phyloP scores from a whole-genome alignment of 2,113 vertebrate genomes.

The Aegithalos caudatus region DNA sequence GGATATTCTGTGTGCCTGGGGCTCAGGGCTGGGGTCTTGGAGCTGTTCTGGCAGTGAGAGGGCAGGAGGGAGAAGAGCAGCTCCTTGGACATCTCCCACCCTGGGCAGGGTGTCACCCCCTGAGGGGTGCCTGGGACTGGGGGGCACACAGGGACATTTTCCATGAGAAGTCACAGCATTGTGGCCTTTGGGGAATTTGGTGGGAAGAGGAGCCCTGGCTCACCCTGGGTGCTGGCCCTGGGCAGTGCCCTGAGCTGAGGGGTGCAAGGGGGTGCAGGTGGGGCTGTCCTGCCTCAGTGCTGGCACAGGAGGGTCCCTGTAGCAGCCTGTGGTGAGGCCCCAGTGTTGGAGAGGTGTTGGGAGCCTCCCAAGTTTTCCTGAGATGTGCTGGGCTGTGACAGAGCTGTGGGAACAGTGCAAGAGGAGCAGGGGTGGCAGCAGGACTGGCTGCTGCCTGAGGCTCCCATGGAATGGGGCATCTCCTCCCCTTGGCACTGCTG shows the following conservation, averaged over 20 bases:
- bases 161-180: not conserved
- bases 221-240: not conserved
- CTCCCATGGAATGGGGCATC: rapidly evolving
- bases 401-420: not conserved
- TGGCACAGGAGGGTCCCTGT: not conserved
- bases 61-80: not conserved
- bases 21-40: not conserved
- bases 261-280: not conserved
- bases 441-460: not conserved
- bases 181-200: not conserved
- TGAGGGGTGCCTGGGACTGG: rapidly evolving
- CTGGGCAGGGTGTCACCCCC: not conserved
- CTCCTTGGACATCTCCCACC: not conserved
- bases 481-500: not conserved
- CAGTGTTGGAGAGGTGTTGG: not conserved
- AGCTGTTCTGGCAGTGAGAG: not conserved
- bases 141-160: not conserved
- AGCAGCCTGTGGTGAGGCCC: not conserved
- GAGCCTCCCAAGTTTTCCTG: not conserved
- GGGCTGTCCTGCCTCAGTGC: not conserved
- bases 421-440: not conserved
- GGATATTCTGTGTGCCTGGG: not conserved
- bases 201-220: not conserved
- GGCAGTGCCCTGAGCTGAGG: not conserved
- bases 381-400: not conserved